phyloP scores from a whole-genome alignment of 2,888 invertebrate genomes.

The Phyto melanocephala region DNA sequence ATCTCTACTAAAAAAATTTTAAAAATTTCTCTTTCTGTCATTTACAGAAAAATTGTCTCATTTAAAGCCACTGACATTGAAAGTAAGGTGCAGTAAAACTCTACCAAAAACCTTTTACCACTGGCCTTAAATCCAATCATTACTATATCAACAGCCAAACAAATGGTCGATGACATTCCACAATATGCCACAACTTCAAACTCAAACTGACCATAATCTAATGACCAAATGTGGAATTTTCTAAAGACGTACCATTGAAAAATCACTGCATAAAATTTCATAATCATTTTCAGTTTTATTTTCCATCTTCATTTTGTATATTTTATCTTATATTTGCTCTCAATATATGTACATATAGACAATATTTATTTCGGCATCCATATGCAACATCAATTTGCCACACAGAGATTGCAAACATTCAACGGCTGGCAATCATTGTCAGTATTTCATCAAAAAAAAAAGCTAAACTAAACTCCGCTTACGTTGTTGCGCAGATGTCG shows the following conservation, averaged over 20 bases:
- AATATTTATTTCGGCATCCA: conserved; percentile 41
- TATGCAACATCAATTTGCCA: conserved; percentile 60
- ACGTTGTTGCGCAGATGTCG: neutral
- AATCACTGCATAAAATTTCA: conserved; percentile 45
- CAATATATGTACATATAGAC: neutral
- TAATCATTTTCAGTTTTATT: neutral
- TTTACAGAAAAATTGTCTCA: too few species aligned
- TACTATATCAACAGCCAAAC: neutral
- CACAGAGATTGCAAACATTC: conserved; percentile 55
- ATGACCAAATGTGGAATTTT: neutral
- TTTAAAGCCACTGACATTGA: neutral
- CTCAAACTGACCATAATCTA: neutral
- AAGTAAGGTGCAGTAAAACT: neutral
- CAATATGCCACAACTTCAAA: neutral
- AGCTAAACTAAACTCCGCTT: neutral
- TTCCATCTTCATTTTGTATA: too few species aligned
- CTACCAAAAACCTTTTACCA: neutral
- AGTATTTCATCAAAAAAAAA: conserved; percentile 51
- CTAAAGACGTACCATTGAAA: neutral
- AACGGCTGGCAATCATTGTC: conserved; percentile 58
- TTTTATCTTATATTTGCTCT: neutral
- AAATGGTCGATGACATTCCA: neutral
- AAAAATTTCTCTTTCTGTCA: too few species aligned
- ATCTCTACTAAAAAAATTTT: too few species aligned
- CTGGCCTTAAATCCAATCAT: neutral